Base-by-base conservation (phyloP, 1,140 invertebrate genomes). In the Anastatus disparis region DNA sequence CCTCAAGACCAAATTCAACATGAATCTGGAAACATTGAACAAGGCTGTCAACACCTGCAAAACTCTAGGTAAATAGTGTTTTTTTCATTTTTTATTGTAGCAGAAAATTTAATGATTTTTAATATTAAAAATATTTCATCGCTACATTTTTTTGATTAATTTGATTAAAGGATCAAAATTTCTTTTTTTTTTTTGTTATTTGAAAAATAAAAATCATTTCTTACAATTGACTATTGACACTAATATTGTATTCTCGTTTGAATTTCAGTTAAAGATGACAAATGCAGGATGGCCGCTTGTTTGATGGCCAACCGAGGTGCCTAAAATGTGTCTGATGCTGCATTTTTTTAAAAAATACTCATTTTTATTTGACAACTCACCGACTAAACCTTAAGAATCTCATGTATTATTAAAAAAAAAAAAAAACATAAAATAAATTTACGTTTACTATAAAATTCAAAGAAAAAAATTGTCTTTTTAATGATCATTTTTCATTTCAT, bases 281-380 rank as follows among this genome's bases (percentile, higher is more conserved):
- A 15, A 12, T 70, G 68, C 50, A 63, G 63, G n/a, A 8, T 70
- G 35, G 68, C 68, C 20, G 31, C 68, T 4, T 70, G 68, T 13
- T 13, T 70, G 8, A 70, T 70, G 68, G 48, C 68, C 17, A 70
- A 70, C 22, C 68, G 68, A 55, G 68, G 50, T 46, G 27, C 38
- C 22, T 50, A 61, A 53, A 48, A 15, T 48, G n/a, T n/a, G 38
- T 26, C 50, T 55, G 24, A 66, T 44, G 17, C 31, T 65, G 35
- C 44, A 38, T 50, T 35, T 64, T 40, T 7, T n/a, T n/a, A n/a
- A n/a, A 8, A 40, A 20, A 8, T n/a, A 53, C 27, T 67, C 53
- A 58, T 58, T 67, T 55, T 40, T 48, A 67, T 9, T 46, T 35
- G 2, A 35, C 55, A 46, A 31, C 46, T 58, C 17, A 58, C 35